Conservation (phyloP, 1,140 invertebrate species). For the Planococcus citri region DNA sequence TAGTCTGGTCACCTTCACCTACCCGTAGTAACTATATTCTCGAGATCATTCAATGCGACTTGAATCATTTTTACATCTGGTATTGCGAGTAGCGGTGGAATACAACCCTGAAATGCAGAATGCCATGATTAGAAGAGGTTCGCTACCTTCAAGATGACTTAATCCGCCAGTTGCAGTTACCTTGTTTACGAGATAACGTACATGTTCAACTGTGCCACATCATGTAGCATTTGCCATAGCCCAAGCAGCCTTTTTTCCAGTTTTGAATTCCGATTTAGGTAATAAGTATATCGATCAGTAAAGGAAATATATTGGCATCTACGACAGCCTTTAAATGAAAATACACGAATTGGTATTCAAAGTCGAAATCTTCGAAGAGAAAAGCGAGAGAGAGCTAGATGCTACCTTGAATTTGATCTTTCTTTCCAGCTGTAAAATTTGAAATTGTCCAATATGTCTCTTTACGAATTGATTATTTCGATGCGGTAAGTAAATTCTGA, state of each 20-base stretch:
- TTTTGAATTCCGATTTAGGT: slow-evolving; percentile 87
- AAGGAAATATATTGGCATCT: slow-evolving; percentile 88
- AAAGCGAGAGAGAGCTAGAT: neutral
- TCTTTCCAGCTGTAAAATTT: slow-evolving; percentile 94
- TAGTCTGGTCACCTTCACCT: slow-evolving; percentile 66
- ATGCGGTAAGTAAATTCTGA: slow-evolving; percentile 60
- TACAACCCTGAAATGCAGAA: slow-evolving; percentile 54
- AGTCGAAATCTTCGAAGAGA: too few relatives aligned
- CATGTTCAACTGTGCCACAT: slow-evolving; percentile 86
- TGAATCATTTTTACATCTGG: slow-evolving; percentile 94
- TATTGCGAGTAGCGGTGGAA: slow-evolving; percentile 83
- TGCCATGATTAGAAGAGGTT: slow-evolving; percentile 35
- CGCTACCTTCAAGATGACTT: slow-evolving; percentile 25
- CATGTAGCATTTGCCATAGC: slow-evolving; percentile 96
- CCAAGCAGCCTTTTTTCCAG: slow-evolving; percentile 94
- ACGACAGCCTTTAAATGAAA: slow-evolving; percentile 63
- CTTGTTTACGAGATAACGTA: slow-evolving; percentile 48
- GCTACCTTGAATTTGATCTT: slow-evolving; percentile 72
- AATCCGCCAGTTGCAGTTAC: slow-evolving; percentile 27
- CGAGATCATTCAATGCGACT: slow-evolving; percentile 89
- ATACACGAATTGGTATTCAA: neutral
- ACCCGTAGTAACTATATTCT: slow-evolving; percentile 90
- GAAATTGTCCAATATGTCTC: slow-evolving; percentile 98
- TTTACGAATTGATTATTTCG: slow-evolving; percentile 80
- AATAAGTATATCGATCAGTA: slow-evolving; percentile 84